Evolutionary conservation across 2,113 vertebrate genomes (phyloP), one percentile per base, ranked within the genome.

Genomic region (Pungitius pungitius): DNA sequence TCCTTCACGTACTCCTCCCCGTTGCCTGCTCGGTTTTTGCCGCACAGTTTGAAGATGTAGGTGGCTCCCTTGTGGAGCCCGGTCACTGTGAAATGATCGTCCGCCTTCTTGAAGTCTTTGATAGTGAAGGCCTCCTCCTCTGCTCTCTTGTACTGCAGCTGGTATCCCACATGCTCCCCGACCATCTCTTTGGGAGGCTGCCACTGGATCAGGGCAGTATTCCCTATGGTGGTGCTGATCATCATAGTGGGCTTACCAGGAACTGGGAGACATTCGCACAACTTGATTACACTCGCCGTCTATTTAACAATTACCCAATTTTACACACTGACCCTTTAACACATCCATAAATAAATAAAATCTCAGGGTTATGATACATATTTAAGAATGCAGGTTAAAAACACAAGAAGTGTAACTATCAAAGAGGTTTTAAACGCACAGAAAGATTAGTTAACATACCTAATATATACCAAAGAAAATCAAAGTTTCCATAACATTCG

Each of bases 171-270:
- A 77, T 97, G 95, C 85, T 98, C 96, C 6, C 96, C 97, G 1
- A 96, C 94, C 89, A 96, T 95, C 84, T 98, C 96, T 88, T 96
- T 96, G 58, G 97, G 97, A 3, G 96, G 96, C 91, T 98, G 96
- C 97, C 97, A 99, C 93, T 99, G 97, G 87, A 99, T 96, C 77
- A 99, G 93, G 2, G 97, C 97, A 0, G 97, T 99, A 91, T 97
- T 98, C 86, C 96, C 96, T 61, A 95, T 94, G n/a, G 97, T 98
- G 81, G 96, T 95, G 91, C 96, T 98, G 91, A 99, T 96, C 95
- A 97, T 96, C 96, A 99, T 96, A 70, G 94, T 96, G 84, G 97
- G 97, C 80, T 94, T 97, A 71, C 95, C 96, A 55, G 96, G 97
- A 77, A 99, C 97, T 99, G 89, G 74, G 92, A 74, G 1, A 65